Conservation (phyloP, 2,113 vertebrate genomes). For the Pomatorhinus ruficollis region DNA sequence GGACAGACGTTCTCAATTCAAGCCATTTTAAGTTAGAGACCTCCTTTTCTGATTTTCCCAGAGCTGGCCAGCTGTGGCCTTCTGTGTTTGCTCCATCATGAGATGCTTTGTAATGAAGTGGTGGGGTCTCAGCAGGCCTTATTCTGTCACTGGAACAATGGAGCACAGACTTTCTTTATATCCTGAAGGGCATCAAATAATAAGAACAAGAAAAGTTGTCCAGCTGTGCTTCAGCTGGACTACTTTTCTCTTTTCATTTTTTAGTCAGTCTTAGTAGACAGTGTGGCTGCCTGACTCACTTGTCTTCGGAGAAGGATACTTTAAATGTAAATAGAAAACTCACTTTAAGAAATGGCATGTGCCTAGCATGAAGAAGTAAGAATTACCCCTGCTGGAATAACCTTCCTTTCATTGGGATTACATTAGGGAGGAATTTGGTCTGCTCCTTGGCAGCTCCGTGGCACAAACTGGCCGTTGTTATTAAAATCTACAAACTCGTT, state of each 20-base stretch:
- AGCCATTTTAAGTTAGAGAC: not conserved
- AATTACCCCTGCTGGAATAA: not conserved
- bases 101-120: conserved; percentile 1
- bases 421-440: not conserved
- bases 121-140: conserved; percentile 29
- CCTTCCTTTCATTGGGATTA: not conserved
- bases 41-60: not conserved
- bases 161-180: not conserved
- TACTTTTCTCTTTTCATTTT: conserved; percentile 17
- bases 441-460: not conserved
- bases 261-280: not conserved
- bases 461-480: not conserved
- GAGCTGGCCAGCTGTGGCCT: not conserved
- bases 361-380: not conserved
- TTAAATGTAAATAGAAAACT: conserved; percentile 14
- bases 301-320: not conserved
- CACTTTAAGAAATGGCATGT: not conserved
- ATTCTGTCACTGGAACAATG: conserved; percentile 46
- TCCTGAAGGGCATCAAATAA: conserved; percentile 29
- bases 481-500: conserved; percentile 33
- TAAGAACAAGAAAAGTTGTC: conserved; percentile 31
- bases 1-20: not conserved
- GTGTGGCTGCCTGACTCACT: not conserved
- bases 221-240: conserved; percentile 38
- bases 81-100: not conserved